Evolutionary conservation across 2,797 vertebrate species (phyloP), one percentile per base, ranked within the genome.

Genomic region (Moxostoma hubbsi): DNA sequence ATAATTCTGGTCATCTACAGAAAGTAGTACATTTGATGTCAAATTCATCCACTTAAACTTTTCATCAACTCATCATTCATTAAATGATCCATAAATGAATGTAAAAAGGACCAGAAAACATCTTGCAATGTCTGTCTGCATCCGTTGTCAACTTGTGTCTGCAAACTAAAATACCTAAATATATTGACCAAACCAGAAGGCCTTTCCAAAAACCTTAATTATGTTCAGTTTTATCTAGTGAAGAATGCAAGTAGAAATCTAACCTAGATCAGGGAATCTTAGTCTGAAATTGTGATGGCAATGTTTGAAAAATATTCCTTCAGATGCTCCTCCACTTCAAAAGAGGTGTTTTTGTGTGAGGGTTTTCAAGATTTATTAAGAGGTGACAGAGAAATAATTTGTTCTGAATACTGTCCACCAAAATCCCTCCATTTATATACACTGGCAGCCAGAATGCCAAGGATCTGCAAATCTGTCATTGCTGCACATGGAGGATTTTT

Each of bases 331-430:
- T 68, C 46, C 65, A 50, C 54, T 51, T 76, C 12, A 43, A 58
- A 54, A 76, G 43, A 57, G 9, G 45, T 36, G 36, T 36, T 36
- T 16, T 68, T 67, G 13, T 15, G 4, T 45, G n/a, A 51, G 55
- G 51, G 7, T 77, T 51, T 62, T 50, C 57, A 73, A 36, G 13
- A 73, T 51, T 50, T 77, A 77, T 59, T 77, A 13, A 59, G 53
- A 57, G 63, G 54, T 58, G 63, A 76, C 63, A 58, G 51, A 66
- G 53, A 36, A 75, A 57, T 36, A 47, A 18, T 9, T 57, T 57
- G 50, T 65, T 53, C 24, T 15, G 50, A 11, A 75, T 64, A 54
- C 24, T 36, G 36, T 4, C 36, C 61, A 55, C 13, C 0, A 6
- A 16, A 54, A 47, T 16, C 63, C 46, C 55, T 59, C 13, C 63